These are phyloP conservation scores for Myopa tessellatipennis DNA, from an alignment of 2,888 invertebrate species.

Conservation along the genomic window DNA sequence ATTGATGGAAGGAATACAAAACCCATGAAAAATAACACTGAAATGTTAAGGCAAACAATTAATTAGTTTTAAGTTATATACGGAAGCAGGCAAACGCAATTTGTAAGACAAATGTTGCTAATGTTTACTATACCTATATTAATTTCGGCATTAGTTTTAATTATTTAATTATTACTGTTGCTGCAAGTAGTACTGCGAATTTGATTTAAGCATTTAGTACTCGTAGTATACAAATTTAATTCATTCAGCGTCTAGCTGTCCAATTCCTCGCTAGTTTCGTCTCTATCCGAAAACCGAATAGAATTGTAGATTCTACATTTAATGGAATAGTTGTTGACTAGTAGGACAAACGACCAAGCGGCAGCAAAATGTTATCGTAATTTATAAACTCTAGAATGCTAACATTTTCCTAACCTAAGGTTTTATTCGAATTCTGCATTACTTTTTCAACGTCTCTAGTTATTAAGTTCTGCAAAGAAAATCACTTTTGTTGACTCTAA, in stretches of 20 bases:
- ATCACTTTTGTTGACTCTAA: constrained; percentile 22
- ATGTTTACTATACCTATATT: constrained; percentile 42
- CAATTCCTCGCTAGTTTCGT: neutral
- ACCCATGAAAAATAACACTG: constrained; percentile 36
- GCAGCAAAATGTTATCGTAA: no score
- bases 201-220: constrained; percentile 13
- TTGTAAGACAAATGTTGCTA: constrained; percentile 46
- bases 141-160: constrained; percentile 37
- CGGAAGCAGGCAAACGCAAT: constrained; percentile 43
- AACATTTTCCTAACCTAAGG: neutral
- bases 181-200: constrained; percentile 26
- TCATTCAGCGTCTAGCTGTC: neutral
- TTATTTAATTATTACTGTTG: constrained; percentile 39
- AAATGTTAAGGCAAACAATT: constrained; percentile 26
- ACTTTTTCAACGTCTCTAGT: constrained; percentile 11
- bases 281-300: no score
- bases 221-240: neutral
- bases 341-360: no score
- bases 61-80: constrained; percentile 40
- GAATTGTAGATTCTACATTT: no score
- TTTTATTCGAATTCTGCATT: constrained; percentile 16
- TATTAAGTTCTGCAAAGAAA: constrained; percentile 12
- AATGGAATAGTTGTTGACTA: no score
- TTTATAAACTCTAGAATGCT: no score
- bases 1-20: constrained; percentile 42